Evolutionary conservation across 1,140 invertebrate genomes (phyloP), one percentile per base, ranked within the genome.

Genomic region (Drosophila kurseongensis): DNA sequence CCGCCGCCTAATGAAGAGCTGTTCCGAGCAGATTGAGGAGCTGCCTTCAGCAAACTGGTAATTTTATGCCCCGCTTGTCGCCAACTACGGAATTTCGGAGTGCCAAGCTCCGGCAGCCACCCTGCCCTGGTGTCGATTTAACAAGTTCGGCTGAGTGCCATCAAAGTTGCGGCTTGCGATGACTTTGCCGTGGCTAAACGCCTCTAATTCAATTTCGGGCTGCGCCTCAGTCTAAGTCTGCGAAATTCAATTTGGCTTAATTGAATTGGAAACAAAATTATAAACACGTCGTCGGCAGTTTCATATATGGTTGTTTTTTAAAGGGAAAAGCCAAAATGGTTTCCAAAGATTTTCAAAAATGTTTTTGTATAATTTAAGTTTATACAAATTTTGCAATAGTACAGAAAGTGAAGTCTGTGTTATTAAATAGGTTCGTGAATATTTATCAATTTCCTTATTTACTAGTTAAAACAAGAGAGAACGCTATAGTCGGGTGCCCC

Each of bases 61-160:
- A 86, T 88, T 86, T 88, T 89, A 86, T 81, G 83, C 83, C 67
- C 63, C 42, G 83, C 66, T 88, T 88, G 75, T 23, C 8, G 51
- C 57, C 57, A 58, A 74, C 68, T 52, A 50, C 27, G 27, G 41
- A 68, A 45, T 72, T 65, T 58, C 7, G 29, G 40, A 60, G 66
- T 40, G 9, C 23, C 16, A 3, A 38, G 42, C 41, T 40, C 13
- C n/a, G n/a, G 14, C 32, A 52, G 32, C 32, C 29, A 52, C 47
- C n/a, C 16, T 38, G 55, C 47, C 13, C 63, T 29, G 32, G 54
- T 75, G 71, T 75, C 80, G 60, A 56, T 61, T 88, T 82, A 78
- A 81, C 67, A 61, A 85, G 60, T 82, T 88, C 80, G 27, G 41
- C 45, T 66, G 63, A 86, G 62, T 78, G 61, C 41, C 58, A 72